Conservation (phyloP, 2,888 invertebrate genomes). For the Disparrhopalites patrizii region DNA sequence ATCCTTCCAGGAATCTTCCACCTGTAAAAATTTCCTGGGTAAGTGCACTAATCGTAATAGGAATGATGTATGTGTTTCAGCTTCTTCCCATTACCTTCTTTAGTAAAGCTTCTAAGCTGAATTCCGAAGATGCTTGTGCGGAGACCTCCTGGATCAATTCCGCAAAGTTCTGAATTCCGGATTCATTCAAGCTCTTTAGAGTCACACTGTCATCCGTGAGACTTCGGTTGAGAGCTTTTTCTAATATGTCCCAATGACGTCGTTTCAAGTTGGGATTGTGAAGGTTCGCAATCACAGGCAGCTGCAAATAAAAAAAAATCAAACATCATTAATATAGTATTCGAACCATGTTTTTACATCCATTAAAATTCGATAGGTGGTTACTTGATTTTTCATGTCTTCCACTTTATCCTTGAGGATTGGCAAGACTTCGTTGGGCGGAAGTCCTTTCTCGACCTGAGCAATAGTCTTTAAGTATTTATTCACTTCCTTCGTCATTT, state of each 20-base stretch:
- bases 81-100: conserved; percentile 59
- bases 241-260: conserved; percentile 81
- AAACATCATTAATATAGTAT: no score
- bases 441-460: conserved; percentile 79
- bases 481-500: conserved; percentile 63
- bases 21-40: conserved; percentile 53
- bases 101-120: conserved; percentile 71
- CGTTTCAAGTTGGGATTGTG: conserved; percentile 72
- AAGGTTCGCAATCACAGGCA: conserved; percentile 74
- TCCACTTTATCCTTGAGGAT: conserved; percentile 72
- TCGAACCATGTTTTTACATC: neutral
- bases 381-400: conserved; percentile 56
- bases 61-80: neutral
- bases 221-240: conserved; percentile 68
- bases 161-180: conserved; percentile 69
- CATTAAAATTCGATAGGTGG: neutral
- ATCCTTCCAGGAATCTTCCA: conserved; percentile 78
- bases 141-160: conserved; percentile 78
- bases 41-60: neutral
- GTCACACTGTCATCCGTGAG: conserved; percentile 65
- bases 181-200: conserved; percentile 64
- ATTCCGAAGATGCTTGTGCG: conserved; percentile 82
- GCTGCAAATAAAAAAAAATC: no score
- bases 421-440: conserved; percentile 73
- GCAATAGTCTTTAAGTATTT: conserved; percentile 68